Percentiles rank a stretch among this genome's conserved stretches.
Evolutionary conservation across 2,888 invertebrate genomes (phyloP).

Genomic region (Eumerus sabulonum): DNA sequence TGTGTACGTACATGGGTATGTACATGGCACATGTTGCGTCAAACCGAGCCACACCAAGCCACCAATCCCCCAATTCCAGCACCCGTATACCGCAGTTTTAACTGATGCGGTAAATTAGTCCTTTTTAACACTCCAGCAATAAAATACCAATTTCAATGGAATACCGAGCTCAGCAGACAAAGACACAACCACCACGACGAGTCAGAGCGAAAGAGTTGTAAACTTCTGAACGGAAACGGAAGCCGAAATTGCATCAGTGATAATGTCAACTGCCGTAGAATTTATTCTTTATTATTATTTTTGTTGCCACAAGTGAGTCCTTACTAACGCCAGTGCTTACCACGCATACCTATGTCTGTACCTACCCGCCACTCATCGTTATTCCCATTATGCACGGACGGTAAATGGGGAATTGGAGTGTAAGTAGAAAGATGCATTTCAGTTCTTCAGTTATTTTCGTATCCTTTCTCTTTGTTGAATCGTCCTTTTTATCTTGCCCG

Average conservation of each 20-base stretch:
- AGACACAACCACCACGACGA: background rate
- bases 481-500: conserved; percentile 24
- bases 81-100: conserved; percentile 43
- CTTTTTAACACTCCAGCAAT: conserved; percentile 65
- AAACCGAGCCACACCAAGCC: conserved; percentile 5
- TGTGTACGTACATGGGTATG: background rate
- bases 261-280: conserved; percentile 64
- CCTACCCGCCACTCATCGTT: no score
- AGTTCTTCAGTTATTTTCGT: conserved; percentile 36
- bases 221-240: conserved; percentile 60
- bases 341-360: no score
- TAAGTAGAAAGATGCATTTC: conserved; percentile 52
- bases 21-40: conserved; percentile 62
- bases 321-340: no score
- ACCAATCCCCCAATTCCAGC: no score
- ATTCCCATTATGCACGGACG: no score
- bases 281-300: conserved; percentile 68
- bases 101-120: conserved; percentile 68
- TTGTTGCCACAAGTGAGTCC: conserved; percentile 21
- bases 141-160: conserved; percentile 66
- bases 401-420: no score
- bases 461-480: conserved; percentile 9
- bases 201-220: conserved; percentile 12
- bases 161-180: conserved; percentile 3
- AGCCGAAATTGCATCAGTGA: conserved; percentile 67